Evolutionary conservation across 1,140 invertebrate genomes (phyloP).

Genomic region (Bombus sylvicola): DNA sequence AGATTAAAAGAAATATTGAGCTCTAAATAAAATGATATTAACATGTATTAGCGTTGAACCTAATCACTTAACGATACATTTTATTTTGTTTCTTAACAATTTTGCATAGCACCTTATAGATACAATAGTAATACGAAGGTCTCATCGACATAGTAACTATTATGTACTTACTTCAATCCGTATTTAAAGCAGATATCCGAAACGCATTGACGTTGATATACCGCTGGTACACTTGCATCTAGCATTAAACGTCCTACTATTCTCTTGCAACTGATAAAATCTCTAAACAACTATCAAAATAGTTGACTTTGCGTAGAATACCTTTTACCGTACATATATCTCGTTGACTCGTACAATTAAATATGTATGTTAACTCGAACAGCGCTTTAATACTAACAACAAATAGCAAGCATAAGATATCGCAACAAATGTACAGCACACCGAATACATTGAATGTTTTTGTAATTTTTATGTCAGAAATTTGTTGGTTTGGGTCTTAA

Average conservation of each 20-base stretch:
- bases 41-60: not conserved
- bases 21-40: not conserved
- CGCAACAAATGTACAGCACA: too few relatives aligned
- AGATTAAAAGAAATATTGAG: not conserved
- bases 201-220: not conserved
- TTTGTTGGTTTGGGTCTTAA: not conserved
- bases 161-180: not conserved
- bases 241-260: not conserved
- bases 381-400: too few relatives aligned
- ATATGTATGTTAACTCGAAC: too few relatives aligned
- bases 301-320: not conserved
- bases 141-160: not conserved
- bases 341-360: too few relatives aligned
- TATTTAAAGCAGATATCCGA: slow-evolving; percentile 6
- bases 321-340: not conserved
- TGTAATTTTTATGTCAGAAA: not conserved
- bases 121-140: not conserved
- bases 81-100: not conserved
- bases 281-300: not conserved
- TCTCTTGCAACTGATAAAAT: not conserved
- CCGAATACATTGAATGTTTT: too few relatives aligned
- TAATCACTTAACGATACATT: not conserved
- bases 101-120: not conserved
- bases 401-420: too few relatives aligned
- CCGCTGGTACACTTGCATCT: not conserved